phyloP scores from a whole-genome alignment of 2,888 invertebrate species.

The Nemurella pictetii region DNA sequence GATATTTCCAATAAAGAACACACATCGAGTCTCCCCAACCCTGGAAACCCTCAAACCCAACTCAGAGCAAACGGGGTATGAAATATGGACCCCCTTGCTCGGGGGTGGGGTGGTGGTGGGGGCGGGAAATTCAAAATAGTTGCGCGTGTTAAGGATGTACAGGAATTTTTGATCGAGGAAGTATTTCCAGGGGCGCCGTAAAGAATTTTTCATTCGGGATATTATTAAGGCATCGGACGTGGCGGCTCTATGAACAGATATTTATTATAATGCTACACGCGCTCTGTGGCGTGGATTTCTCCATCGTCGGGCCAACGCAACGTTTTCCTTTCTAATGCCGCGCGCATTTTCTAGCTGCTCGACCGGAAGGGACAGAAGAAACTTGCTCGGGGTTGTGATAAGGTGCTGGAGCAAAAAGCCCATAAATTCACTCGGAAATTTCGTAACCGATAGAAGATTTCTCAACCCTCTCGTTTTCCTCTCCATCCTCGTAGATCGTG shows the following conservation, averaged over 20 bases:
- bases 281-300: background rate
- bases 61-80: background rate
- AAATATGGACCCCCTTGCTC: background rate
- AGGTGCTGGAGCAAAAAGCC: no score
- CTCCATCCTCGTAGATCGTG: no score
- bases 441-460: background rate
- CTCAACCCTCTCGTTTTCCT: no score
- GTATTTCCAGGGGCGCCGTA: background rate
- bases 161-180: background rate
- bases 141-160: constrained; percentile 8
- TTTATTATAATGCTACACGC: background rate
- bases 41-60: background rate
- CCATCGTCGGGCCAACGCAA: background rate
- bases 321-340: background rate
- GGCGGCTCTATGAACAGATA: background rate
- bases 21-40: background rate
- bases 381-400: no score
- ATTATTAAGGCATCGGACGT: background rate
- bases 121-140: constrained; percentile 7
- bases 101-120: background rate
- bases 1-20: constrained; percentile 29
- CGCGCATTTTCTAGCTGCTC: background rate
- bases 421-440: background rate
- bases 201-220: constrained; percentile 1
- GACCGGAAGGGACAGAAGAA: background rate